These are phyloP conservation scores for Bovichtus variegatus DNA, from an alignment of 2,797 vertebrate genomes.

Conservation along the genomic window DNA sequence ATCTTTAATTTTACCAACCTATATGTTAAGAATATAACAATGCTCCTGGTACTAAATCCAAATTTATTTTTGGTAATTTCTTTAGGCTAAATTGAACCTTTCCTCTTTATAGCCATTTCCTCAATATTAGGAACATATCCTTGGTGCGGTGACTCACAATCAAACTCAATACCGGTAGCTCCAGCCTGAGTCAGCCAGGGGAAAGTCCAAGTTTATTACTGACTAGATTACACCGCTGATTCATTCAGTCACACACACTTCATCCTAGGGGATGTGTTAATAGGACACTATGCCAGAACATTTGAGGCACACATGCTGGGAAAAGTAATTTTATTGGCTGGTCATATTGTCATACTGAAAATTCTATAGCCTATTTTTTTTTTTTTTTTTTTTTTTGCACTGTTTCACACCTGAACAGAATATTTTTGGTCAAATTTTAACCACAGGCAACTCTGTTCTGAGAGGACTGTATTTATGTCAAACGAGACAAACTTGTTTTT, in stretches of 20 bases:
- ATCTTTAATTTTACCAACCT: background rate
- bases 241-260: slow-evolving; percentile 52
- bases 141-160: slow-evolving; percentile 68
- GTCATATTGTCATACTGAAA: background rate
- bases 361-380: background rate
- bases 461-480: slow-evolving; percentile 18
- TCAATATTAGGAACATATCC: slow-evolving; percentile 65
- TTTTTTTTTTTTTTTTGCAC: no score
- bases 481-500: slow-evolving; percentile 58
- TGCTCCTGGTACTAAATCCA: background rate
- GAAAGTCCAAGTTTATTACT: slow-evolving; percentile 85
- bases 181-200: slow-evolving; percentile 80
- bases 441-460: background rate
- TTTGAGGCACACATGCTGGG: background rate
- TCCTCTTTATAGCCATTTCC: slow-evolving; percentile 54
- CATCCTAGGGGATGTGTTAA: slow-evolving; percentile 56
- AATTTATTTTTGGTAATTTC: slow-evolving; percentile 1
- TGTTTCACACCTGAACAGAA: background rate
- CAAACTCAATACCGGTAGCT: slow-evolving; percentile 75
- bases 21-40: background rate
- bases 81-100: slow-evolving; percentile 28
- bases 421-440: background rate
- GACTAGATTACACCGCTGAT: slow-evolving; percentile 70
- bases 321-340: background rate
- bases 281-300: slow-evolving; percentile 24